Base-by-base conservation (phyloP, 2,797 vertebrate species). In the Tapera naevia region DNA sequence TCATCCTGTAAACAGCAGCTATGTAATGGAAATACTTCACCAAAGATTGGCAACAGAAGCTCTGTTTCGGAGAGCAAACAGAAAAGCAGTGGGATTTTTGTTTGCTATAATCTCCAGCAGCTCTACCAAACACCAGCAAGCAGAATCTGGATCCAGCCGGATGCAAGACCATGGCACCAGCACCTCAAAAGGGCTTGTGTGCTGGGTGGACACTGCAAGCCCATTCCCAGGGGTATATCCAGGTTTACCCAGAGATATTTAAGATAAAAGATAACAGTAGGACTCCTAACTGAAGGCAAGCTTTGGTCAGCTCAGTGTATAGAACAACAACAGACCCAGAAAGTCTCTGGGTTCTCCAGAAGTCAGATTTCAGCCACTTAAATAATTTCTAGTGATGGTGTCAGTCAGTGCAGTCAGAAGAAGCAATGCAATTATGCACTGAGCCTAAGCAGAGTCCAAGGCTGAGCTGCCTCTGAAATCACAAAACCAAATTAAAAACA, bases 121-220 rank as follows among this genome's bases (percentile, higher is more conserved):
- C 30, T 91, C 35, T 46, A 80, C 53, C 45, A 25, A 82, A 48
- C 27, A 9, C 30, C 53, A 86, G 50, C 27, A 72, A 35, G 27
- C 4, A 79, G 35, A 75, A n/a, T n/a, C n/a, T n/a, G n/a, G n/a
- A 53, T 18, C 30, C 0, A 2, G 16, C 35, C 2, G 3, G 21
- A 41, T 70, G 6, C 11, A 64, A 30, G 22, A 62, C 9, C 5
- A 50, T 0, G 3, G 61, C 32, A 74, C 25, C 35, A 21, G 9
- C 14, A 24, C 30, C 37, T 85, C 33, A 32, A 33, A 74, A 9
- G 9, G 43, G 45, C 7, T 51, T 62, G 21, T 37, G 13, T 64
- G 37, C 37, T 11, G 28, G 27, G 41, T 32, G 25, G 27, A 69
- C 27, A 18, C 24, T 46, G 62, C 62, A 32, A 10, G 8, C 2